Evolutionary conservation across 1,140 invertebrate genomes (phyloP).

Genomic region (Apis laboriosa): DNA sequence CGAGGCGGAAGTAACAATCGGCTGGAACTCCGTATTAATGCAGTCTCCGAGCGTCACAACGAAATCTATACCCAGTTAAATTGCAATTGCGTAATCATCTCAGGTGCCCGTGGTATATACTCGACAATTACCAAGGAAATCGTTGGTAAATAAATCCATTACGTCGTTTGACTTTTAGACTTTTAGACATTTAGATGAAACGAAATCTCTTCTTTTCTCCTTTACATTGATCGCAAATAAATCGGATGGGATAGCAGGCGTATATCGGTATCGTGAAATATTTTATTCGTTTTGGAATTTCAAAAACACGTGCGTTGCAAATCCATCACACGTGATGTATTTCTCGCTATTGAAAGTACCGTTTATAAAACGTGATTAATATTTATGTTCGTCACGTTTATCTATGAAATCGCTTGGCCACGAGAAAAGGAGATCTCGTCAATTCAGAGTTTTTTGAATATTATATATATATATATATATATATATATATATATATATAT

Average conservation of each 20-base stretch:
- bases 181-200: neutral
- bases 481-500: neutral
- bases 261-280: neutral
- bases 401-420: neutral
- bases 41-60: slow-evolving; percentile 42
- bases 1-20: slow-evolving; percentile 54
- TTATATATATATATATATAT: neutral
- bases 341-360: neutral
- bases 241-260: neutral
- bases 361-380: neutral
- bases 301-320: neutral
- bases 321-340: neutral
- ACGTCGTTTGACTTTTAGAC: neutral
- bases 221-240: no score
- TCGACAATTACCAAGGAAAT: slow-evolving; percentile 24
- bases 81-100: slow-evolving; percentile 60
- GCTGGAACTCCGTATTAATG: slow-evolving; percentile 53
- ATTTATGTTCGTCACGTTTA: neutral
- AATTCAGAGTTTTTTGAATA: neutral
- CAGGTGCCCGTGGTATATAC: slow-evolving; percentile 48
- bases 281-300: neutral
- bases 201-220: no score
- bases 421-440: neutral
- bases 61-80: slow-evolving; percentile 42
- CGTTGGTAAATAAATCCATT: slow-evolving; percentile 47